A percentile compares a stretch with the other conserved stretches of the same genome.
Conservation (phyloP, 2,888 invertebrate genomes). For the Pteria penguin region DNA sequence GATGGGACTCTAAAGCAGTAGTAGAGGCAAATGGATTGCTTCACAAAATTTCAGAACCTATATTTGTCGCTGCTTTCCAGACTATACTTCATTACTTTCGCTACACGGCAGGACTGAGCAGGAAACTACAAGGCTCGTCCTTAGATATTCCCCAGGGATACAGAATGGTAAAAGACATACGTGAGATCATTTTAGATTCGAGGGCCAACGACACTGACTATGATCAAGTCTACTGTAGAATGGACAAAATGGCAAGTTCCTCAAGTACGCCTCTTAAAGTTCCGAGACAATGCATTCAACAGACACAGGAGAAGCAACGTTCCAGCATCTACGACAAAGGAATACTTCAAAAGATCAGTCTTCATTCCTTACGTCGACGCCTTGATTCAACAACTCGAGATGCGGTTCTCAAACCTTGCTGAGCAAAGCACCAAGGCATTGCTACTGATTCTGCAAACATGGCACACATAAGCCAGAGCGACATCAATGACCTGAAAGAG, state of each 20-base stretch:
- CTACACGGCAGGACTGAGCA: conserved; percentile 35
- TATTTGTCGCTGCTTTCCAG: conserved; percentile 44
- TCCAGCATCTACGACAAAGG: conserved; percentile 19
- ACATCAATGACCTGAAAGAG: background rate
- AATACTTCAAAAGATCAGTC: conserved; percentile 42
- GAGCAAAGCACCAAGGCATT: conserved; percentile 28
- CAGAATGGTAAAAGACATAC: conserved; percentile 17
- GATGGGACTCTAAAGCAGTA: conserved; percentile 45
- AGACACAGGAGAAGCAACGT: conserved; percentile 32
- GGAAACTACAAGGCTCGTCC: conserved; percentile 42
- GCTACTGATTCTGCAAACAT: conserved; percentile 24
- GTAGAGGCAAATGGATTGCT: conserved; percentile 44
- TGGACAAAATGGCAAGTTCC: background rate
- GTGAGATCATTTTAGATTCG: background rate
- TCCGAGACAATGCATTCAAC: conserved; percentile 35
- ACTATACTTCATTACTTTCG: conserved; percentile 43
- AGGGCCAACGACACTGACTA: background rate
- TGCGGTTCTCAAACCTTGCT: conserved; percentile 36
- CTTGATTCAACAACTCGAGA: conserved; percentile 28
- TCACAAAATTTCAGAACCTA: conserved; percentile 41
- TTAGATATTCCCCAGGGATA: conserved; percentile 40
- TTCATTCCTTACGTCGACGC: conserved; percentile 44
- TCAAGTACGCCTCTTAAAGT: conserved; percentile 12
- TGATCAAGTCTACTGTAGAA: background rate
- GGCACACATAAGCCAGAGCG: conserved; percentile 8